phyloP scores from a whole-genome alignment of 1,140 invertebrate species.

The Plectus sambesii region DNA sequence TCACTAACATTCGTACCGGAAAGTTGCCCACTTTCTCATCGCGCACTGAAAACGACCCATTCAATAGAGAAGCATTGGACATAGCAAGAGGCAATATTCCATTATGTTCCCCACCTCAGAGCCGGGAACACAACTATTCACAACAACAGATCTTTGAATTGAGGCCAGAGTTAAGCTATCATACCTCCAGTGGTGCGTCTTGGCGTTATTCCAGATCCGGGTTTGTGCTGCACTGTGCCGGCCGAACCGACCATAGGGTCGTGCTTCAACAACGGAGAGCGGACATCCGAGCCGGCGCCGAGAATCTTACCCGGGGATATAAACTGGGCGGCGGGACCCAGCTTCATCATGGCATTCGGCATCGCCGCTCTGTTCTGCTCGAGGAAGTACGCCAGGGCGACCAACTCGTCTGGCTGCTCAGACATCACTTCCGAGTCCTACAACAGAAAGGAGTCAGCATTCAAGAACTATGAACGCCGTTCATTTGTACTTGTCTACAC shows the following conservation, averaged over 20 bases:
- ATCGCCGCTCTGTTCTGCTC: conserved; percentile 6
- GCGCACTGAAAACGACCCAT: conserved; percentile 18
- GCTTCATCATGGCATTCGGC: conserved; percentile 3
- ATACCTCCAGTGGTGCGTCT: conserved; percentile 8
- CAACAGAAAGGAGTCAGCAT: background rate
- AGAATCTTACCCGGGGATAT: background rate
- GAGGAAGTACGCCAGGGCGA: conserved; percentile 19
- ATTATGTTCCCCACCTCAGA: background rate
- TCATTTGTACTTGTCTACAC: no score
- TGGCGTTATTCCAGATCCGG: conserved; percentile 5
- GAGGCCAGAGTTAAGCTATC: background rate
- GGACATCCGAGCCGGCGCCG: conserved; percentile 4
- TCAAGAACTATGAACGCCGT: conserved; percentile 5
- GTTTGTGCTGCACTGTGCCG: conserved; percentile 5
- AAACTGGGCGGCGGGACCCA: no score
- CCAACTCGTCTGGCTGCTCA: conserved; percentile 15
- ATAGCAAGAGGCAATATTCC: no score
- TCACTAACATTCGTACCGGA: conserved; percentile 33
- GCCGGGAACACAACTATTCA: background rate
- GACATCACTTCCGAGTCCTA: conserved; percentile 21
- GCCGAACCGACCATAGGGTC: conserved; percentile 10
- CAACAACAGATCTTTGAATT: no score
- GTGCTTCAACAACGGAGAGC: conserved; percentile 11
- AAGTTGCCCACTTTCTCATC: conserved; percentile 36
- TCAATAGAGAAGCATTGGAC: no score